Evolutionary conservation across 1,140 invertebrate species (phyloP).

Genomic region (Trialeurodes vaporariorum): DNA sequence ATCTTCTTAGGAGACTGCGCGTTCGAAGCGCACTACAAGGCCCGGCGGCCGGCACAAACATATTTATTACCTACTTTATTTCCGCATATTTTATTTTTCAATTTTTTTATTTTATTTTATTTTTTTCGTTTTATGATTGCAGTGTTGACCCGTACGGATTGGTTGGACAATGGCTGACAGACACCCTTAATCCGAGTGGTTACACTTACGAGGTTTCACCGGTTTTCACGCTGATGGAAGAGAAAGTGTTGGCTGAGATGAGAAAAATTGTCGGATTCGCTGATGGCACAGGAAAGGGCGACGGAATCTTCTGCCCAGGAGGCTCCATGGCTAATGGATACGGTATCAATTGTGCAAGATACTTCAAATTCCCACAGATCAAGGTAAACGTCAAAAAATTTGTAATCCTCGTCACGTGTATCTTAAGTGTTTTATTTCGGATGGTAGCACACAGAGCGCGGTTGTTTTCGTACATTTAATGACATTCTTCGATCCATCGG

Average conservation of each 20-base stretch:
- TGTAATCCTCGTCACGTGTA: no score
- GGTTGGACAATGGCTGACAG: conserved; percentile 71
- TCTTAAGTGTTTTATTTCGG: no score
- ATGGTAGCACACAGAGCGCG: no score
- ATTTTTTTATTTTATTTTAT: no score
- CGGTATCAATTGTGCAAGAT: conserved; percentile 79
- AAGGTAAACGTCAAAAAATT: no score
- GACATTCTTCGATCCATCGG: no score
- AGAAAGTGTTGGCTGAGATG: conserved; percentile 70
- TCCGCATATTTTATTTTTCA: no score
- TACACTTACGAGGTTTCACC: conserved; percentile 89
- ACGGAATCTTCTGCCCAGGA: conserved; percentile 91
- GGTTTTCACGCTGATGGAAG: conserved; percentile 77
- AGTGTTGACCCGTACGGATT: conserved; percentile 76
- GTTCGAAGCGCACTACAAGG: no score
- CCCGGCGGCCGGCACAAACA: no score
- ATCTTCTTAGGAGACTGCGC: no score
- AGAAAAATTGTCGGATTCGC: conserved; percentile 71
- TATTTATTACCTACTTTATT: no score
- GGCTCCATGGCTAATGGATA: conserved; percentile 93
- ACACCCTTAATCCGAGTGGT: conserved; percentile 74
- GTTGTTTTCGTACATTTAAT: no score
- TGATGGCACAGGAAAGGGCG: conserved; percentile 50
- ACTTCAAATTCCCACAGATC: conserved; percentile 57
- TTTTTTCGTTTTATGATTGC: conserved; percentile 13